Evolutionary conservation across 1,140 invertebrate species (phyloP), one percentile per base, ranked within the genome.

Genomic region (Parasteatoda tepidariorum): DNA sequence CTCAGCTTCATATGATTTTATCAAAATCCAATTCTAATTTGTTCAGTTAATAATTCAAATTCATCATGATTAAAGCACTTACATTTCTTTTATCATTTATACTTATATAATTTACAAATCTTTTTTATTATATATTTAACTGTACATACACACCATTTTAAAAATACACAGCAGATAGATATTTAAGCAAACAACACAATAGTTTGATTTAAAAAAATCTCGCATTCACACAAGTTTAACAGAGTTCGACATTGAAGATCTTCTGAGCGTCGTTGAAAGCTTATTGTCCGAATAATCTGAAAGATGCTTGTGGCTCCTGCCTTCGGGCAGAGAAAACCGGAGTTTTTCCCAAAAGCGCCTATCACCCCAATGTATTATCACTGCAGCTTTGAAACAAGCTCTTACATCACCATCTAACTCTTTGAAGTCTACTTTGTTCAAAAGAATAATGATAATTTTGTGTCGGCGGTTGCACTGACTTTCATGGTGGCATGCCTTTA

Each of bases 291-390:
- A 30, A 34, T 57, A 78, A 11, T 78, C 76, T 54, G 61, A 13
- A 24, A 71, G 66, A 26, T 83, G 34, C 22, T 38, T 83, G 15
- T 83, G 55, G 34, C 66, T 71, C 3, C 59, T 54, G 3, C 67
- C 68, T 88, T 97, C 95, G n/a, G 96, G 96, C 87, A 98, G 89
- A 38, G 95, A 95, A 88, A 95, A 98, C 84, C 93, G 92, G 54
- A 98, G 91, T 89, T 97, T 98, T 87, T 97, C 95, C 96, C 96
- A 98, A 88, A 98, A 98, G 41, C 95, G 89, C 88, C 95, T 96
- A 87, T 97, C 96, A 70, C 95, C 95, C 84, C 75, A 83, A 26
- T 81, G 34, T 34, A 84, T 48, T 13, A 86, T 66, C 33, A 84
- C 33, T 9, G 84, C 79, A 38, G 84, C 66, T 48, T 85, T 75